Conservation (phyloP, 2,888 invertebrate genomes). For the Pyrgus malvae region DNA sequence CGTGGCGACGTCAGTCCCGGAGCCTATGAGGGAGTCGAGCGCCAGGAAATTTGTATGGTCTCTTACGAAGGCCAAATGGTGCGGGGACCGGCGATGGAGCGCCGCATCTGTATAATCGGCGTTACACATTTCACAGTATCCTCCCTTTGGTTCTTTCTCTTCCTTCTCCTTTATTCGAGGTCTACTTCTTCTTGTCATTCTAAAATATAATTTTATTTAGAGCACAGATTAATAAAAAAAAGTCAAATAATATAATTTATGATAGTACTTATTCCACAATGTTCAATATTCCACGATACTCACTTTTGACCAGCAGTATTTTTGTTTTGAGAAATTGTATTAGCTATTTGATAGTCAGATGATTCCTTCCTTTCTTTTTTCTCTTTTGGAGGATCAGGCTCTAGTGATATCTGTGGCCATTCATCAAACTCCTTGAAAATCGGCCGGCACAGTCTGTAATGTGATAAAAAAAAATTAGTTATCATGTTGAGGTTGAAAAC, state of each 20-base stretch:
- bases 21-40: slow-evolving; percentile 86
- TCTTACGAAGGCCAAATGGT: slow-evolving; percentile 87
- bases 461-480: slow-evolving; percentile 18
- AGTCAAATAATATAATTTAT: background rate
- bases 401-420: slow-evolving; percentile 82
- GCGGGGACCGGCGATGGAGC: slow-evolving; percentile 87
- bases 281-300: no score
- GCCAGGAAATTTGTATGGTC: slow-evolving; percentile 89
- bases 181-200: slow-evolving; percentile 81
- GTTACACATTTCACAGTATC: slow-evolving; percentile 92
- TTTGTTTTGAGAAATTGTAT: slow-evolving; percentile 35
- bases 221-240: background rate
- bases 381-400: slow-evolving; percentile 64
- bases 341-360: slow-evolving; percentile 41
- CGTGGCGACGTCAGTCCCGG: slow-evolving; percentile 85
- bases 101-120: slow-evolving; percentile 86
- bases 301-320: slow-evolving; percentile 56
- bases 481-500: slow-evolving; percentile 18
- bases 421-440: slow-evolving; percentile 84
- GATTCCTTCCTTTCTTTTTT: slow-evolving; percentile 58
- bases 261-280: no score
- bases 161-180: slow-evolving; percentile 70
- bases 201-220: slow-evolving; percentile 42
- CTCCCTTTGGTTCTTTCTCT: slow-evolving; percentile 74
- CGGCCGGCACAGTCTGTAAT: slow-evolving; percentile 79